Evolutionary conservation across 2,888 invertebrate species (phyloP).

Genomic region (Junonia oenone): DNA sequence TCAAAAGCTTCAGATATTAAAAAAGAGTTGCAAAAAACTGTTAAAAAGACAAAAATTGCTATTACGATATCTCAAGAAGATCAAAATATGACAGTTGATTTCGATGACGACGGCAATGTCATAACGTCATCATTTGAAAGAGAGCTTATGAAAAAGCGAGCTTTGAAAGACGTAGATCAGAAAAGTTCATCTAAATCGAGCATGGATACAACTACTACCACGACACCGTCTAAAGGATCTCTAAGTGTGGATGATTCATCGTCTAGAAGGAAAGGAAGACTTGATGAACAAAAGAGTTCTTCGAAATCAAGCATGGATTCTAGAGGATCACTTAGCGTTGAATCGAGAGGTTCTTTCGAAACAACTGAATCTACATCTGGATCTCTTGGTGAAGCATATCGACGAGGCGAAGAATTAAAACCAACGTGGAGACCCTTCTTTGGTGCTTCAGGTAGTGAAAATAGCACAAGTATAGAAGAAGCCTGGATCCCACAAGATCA

Average conservation of each 20-base stretch:
- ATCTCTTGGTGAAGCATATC: slow-evolving; percentile 84
- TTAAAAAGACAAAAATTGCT: slow-evolving; percentile 74
- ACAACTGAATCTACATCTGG: slow-evolving; percentile 87
- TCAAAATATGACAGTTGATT: slow-evolving; percentile 74
- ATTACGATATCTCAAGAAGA: slow-evolving; percentile 78
- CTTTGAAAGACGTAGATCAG: slow-evolving; percentile 66
- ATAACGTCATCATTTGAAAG: slow-evolving; percentile 69
- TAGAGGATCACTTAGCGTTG: slow-evolving; percentile 82
- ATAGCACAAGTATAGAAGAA: slow-evolving; percentile 91
- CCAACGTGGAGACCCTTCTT: slow-evolving; percentile 91
- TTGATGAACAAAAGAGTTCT: slow-evolving; percentile 75
- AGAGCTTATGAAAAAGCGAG: slow-evolving; percentile 62
- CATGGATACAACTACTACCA: slow-evolving; percentile 72
- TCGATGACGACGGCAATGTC: slow-evolving; percentile 73
- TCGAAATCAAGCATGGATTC: slow-evolving; percentile 83
- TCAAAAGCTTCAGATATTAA: slow-evolving; percentile 69
- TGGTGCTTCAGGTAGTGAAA: slow-evolving; percentile 87
- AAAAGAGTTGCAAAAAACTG: slow-evolving; percentile 69
- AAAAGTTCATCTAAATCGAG: slow-evolving; percentile 81
- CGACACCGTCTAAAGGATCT: slow-evolving; percentile 72
- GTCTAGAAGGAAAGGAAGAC: slow-evolving; percentile 61
- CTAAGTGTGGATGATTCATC: slow-evolving; percentile 75
- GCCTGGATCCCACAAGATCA: slow-evolving; percentile 89
- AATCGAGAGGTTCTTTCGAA: slow-evolving; percentile 86
- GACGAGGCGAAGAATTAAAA: slow-evolving; percentile 85